A percentile compares a stretch with the other conserved stretches of the same genome.
These are phyloP conservation scores for Pachycephus smyrnensis DNA, from an alignment of 2,888 invertebrate genomes.

Conservation along the genomic window DNA sequence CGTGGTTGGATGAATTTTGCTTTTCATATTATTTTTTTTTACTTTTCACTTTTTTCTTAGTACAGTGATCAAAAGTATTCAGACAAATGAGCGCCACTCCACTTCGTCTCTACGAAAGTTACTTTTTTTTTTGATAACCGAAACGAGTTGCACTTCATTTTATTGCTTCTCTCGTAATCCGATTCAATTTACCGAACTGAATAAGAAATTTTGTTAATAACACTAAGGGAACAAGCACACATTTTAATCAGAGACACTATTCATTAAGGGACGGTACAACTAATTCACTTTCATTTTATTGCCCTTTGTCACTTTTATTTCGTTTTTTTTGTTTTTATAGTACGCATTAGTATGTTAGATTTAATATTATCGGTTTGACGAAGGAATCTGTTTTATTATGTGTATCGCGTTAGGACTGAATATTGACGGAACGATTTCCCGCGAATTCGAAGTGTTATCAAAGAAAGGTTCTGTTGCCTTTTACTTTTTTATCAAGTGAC, in stretches of 20 bases:
- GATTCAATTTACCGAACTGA: slow-evolving; percentile 20
- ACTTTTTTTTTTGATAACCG: neutral
- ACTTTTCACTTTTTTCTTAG: neutral
- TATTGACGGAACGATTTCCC: neutral
- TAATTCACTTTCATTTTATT: slow-evolving; percentile 17
- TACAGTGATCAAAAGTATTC: neutral
- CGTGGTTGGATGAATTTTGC: neutral
- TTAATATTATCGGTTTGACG: neutral
- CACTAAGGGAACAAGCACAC: slow-evolving; percentile 33
- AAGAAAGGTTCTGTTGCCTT: neutral
- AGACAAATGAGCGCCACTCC: neutral
- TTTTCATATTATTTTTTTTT: neutral
- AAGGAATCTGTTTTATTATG: neutral
- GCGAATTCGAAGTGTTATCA: neutral
- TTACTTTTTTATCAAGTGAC: neutral
- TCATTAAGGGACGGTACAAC: neutral
- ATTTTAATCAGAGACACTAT: slow-evolving; percentile 33
- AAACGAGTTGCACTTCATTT: neutral
- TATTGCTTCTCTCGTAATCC: neutral
- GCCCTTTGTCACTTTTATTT: slow-evolving; percentile 9
- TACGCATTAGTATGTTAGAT: neutral
- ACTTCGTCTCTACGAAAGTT: neutral
- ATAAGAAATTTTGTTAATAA: slow-evolving; percentile 21
- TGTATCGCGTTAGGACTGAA: neutral
- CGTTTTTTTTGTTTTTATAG: neutral